These are phyloP conservation scores for Drosophila repletoides DNA, from an alignment of 1,140 invertebrate species.

Conservation along the genomic window DNA sequence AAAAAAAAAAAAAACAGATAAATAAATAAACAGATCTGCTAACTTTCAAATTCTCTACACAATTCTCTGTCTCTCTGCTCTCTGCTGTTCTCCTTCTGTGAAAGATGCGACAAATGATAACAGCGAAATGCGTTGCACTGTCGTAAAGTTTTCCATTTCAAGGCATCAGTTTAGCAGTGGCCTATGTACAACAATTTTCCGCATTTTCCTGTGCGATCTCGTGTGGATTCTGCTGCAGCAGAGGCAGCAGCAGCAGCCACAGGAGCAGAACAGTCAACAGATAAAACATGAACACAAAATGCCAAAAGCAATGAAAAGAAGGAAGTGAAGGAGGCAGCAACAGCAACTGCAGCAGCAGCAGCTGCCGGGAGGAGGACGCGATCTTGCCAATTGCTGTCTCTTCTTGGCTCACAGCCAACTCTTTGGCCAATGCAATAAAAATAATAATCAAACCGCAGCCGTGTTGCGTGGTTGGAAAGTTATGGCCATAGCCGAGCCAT, in stretches of 20 bases:
- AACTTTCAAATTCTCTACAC: conserved; percentile 28
- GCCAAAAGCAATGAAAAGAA: conserved; percentile 20
- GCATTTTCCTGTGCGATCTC: conserved; percentile 46
- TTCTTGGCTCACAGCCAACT: conserved; percentile 10
- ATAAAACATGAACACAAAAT: conserved; percentile 51
- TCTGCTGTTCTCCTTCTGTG: not conserved
- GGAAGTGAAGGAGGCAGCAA: conserved; percentile 10
- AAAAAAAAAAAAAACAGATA: conserved; percentile 26
- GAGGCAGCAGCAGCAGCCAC: conserved; percentile 11
- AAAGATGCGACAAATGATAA: conserved; percentile 67
- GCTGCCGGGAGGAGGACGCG: conserved; percentile 12
- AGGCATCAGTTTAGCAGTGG: conserved; percentile 55
- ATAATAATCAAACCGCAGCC: conserved; percentile 69
- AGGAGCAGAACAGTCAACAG: conserved; percentile 43
- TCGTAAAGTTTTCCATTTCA: conserved; percentile 64
- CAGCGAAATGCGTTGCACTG: conserved; percentile 45
- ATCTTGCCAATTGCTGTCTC: conserved; percentile 14
- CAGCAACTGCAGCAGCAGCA: conserved; percentile 2
- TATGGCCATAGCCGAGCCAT: conserved; percentile 55
- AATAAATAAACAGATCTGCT: conserved; percentile 5
- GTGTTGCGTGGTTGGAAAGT: conserved; percentile 60
- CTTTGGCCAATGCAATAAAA: conserved; percentile 55
- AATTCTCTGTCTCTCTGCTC: conserved; percentile 24
- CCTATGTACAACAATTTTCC: conserved; percentile 49
- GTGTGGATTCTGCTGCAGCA: no score